Percentiles rank a stretch among this genome's conserved stretches.
phyloP scores from a whole-genome alignment of 2,888 invertebrate genomes.

The Eupithecia dodoneata region DNA sequence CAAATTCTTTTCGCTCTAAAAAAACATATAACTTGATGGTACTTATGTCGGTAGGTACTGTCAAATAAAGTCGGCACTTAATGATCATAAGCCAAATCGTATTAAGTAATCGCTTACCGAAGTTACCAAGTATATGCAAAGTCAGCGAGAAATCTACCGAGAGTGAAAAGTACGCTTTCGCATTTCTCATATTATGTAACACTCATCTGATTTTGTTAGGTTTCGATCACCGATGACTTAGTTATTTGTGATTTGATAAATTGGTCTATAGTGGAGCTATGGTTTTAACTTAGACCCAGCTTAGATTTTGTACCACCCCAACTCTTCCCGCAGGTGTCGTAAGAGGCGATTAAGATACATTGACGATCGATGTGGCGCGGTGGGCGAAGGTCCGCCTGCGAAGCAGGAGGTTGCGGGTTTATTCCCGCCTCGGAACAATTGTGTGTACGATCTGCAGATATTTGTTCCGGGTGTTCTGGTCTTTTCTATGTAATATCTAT shows the following conservation, averaged over 20 bases:
- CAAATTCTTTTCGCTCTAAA: too few relatives aligned
- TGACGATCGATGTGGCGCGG: too few relatives aligned
- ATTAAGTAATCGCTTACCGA: conserved; percentile 42
- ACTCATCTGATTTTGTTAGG: conserved; percentile 62
- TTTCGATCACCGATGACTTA: conserved; percentile 36
- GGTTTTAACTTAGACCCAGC: too few relatives aligned
- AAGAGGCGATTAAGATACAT: too few relatives aligned
- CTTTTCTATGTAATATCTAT: too few relatives aligned
- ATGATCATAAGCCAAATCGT: conserved; percentile 35
- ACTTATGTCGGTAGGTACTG: background rate
- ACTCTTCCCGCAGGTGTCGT: too few relatives aligned
- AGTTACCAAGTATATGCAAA: conserved; percentile 56
- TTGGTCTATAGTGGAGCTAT: background rate
- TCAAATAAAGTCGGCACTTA: conserved; percentile 20
- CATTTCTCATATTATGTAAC: conserved; percentile 61
- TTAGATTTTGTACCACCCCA: too few relatives aligned
- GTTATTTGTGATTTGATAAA: conserved; percentile 23
- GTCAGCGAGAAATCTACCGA: conserved; percentile 66
- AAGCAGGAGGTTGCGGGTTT: too few relatives aligned
- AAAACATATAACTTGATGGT: background rate
- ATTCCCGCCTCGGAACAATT: too few relatives aligned
- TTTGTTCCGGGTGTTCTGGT: too few relatives aligned
- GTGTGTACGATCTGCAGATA: too few relatives aligned
- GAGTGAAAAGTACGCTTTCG: conserved; percentile 71
- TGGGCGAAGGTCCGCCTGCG: too few relatives aligned